Evolutionary conservation across 2,888 invertebrate genomes (phyloP), one percentile per base, ranked within the genome.

Genomic region (Rotaria magnacalcarata): DNA sequence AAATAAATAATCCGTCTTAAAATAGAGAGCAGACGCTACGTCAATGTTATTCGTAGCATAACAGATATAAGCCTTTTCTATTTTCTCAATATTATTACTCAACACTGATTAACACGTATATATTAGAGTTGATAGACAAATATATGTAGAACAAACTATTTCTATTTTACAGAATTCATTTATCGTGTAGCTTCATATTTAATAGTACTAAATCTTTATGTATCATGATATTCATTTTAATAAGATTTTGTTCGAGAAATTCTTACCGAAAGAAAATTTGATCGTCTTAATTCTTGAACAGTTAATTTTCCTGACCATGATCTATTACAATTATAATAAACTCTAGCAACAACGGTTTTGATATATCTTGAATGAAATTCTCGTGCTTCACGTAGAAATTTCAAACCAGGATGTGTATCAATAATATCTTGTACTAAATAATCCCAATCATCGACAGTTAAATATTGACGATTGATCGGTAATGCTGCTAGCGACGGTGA

Each of bases 321-420:
- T 88, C 97, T 94, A 92, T 97, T 97, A 86, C 97, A 96, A 91
- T 95, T 95, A 92, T 97, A 98, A 92, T 95, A 97, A 93, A 98
- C 97, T 92, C 98, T 94, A 88, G 97, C 96, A 90, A 97, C 96
- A 90, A 98, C 98, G 91, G 98, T 98, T 92, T 97, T 96, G 89
- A 98, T 95, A 91, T 98, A 99, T 93, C 97, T 94, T 87, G 96
- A 96, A 93, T 99, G 98, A 92, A 99, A 99, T 92, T 99, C 98
- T 1, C 95, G 95, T 87, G 98, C 97, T 91, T 97, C 96, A 91
- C 96, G 96, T 87, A 99, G 93, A 93, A 99, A 99, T 88, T 95
- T 95, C 88, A 99, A 93, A 84, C 99, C 98, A 1, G 97, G 97
- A 93, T 98, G 97, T 16, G 96, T 96, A 91, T 98, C 97, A 75